Conservation (phyloP, 2,113 vertebrate genomes). For the Struthidea cinerea region DNA sequence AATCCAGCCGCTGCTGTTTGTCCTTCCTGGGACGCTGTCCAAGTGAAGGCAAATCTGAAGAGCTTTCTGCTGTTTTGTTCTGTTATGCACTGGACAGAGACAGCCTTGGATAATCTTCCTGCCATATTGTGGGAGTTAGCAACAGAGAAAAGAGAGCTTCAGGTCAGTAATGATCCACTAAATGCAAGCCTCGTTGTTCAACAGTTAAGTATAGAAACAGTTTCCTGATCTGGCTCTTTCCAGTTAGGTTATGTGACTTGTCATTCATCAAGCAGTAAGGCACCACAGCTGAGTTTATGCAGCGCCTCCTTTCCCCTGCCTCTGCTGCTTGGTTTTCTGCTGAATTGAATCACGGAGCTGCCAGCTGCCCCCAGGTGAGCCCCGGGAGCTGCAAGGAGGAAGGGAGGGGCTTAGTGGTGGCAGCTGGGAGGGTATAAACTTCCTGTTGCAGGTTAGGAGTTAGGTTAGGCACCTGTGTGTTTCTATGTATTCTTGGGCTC, state of each 20-base stretch:
- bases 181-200: not conserved
- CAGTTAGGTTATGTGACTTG: not conserved
- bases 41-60: not conserved
- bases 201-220: not conserved
- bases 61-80: not conserved
- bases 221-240: not conserved
- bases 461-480: rapidly evolving
- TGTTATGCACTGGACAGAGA: not conserved
- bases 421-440: not conserved
- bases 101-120: not conserved
- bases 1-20: not conserved
- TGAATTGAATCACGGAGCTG: not conserved
- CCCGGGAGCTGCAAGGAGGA: not conserved
- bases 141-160: not conserved
- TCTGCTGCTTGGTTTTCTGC: not conserved
- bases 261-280: not conserved
- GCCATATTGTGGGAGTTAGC: not conserved
- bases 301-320: not conserved
- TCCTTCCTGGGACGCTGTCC: not conserved
- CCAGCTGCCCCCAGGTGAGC: not conserved
- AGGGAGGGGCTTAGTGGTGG: not conserved
- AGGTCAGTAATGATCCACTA: not conserved
- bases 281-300: not conserved
- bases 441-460: rapidly evolving
- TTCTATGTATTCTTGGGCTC: rapidly evolving